Base-by-base conservation (phyloP, 64 coral and sea anemone species). In the Dendronephthya gigantea region DNA sequence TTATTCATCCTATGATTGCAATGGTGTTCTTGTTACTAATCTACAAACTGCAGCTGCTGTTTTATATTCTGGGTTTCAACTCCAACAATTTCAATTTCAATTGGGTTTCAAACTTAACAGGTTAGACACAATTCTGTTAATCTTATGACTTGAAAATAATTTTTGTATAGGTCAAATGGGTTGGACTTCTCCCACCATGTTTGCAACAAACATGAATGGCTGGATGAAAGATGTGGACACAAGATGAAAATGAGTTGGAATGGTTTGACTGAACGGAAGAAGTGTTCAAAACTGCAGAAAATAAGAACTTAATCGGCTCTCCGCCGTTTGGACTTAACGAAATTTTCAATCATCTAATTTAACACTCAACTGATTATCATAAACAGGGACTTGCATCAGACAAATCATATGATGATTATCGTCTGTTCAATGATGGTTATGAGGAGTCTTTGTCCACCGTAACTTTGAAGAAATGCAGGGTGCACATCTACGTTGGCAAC, bases 371-470 rank as follows among this genome's bases (percentile, higher is more conserved):
- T 75, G n/a, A 75, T 15, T 75, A 75, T 16, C 27, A 75, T 16
- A 75, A 75, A 75, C 7, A 75, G 34, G n/a, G 29, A 34, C 69
- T 75, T 31, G 69, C 69, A 31, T 27, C 69, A 7, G 30, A 75
- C 17, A 75, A 75, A 75, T 75, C 69, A 1, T 75, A 75, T 30
- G 69, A 75, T 27, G 69, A 75, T 37, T 75, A 75, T 37, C 69
- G 69, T 9, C n/a, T 75, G 4, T 75, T 75, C 30, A 30, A 75
- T 16, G 69, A 75, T 58, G 51, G 69, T 75, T 75, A 75, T 75
- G 69, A 33, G 7, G 25, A 75, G 34, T 75, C 69, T 75, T 75
- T 75, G 35, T 9, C 69, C 4, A 75, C 69, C 12, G 2, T 37
- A 34, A 34, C 28, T 37, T 37, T 75, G n/a, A 75, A 75, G 25